Evolutionary conservation across 92 coral and sea anemone genomes (phyloP), one percentile per base, ranked within the genome.

Genomic region (Muricea muricata): DNA sequence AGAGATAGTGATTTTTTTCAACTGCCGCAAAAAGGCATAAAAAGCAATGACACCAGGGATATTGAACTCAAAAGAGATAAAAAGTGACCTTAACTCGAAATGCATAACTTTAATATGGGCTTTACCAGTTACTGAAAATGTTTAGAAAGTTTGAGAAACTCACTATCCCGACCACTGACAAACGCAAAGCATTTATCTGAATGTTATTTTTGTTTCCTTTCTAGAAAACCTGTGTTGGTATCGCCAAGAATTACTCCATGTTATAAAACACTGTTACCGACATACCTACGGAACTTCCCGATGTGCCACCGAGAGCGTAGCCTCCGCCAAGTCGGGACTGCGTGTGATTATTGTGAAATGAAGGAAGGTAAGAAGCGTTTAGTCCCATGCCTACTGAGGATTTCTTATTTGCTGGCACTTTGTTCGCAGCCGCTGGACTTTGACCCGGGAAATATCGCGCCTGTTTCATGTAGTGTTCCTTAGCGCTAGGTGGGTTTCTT

Each of bases 401-500:
- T 74, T 93, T 92, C 63, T 94, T 89, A 7, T 66, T 41, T 21
- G 81, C 66, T 39, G 80, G 82, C 57, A 39, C 50, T 60, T 10
- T 73, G 78, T 52, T 74, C 21, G 29, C 85, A 3, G 81, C 90
- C 65, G 77, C 86, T 39, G 75, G 91, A n/a, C 91, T 88, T 77
- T 94, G 97, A 30, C 98, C 98, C 14, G 93, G 93, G 26, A 93
- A 93, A 66, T 95, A 95, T 52, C 98, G 91, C 20, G 98, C 98
- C 75, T 95, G 98, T 70, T 92, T 92, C 91, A 93, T 73, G 66
- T 95, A 95, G 65, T 95, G 98, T 82, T 95, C 97, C 57, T 93
- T 95, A 17, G 98, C 98, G 81, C 98, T 95, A 0, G 98, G 95
- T 5, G 98, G 98, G 0, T 97, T 95, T 61, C 89, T 80, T 45